Percentiles rank a stretch among this genome's conserved stretches.
These are phyloP conservation scores for Drosophila antonietae DNA, from an alignment of 2,888 invertebrate genomes.

Conservation along the genomic window DNA sequence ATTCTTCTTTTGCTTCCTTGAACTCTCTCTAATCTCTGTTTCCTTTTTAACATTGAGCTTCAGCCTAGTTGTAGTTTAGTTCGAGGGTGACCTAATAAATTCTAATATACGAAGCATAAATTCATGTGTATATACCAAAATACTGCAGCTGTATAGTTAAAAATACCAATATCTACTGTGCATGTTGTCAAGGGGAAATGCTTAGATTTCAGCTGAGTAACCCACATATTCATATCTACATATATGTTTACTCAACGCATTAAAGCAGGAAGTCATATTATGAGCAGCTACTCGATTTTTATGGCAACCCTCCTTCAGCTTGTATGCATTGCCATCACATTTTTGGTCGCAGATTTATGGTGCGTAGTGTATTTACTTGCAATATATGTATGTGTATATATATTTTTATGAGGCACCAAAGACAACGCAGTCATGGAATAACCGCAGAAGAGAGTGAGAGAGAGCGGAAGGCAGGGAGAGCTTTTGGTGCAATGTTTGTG, in stretches of 20 bases:
- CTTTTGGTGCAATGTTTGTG: slow-evolving; percentile 26
- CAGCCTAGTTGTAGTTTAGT: not conserved
- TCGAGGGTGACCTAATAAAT: not conserved
- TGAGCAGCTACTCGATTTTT: slow-evolving; percentile 6
- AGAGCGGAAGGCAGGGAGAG: slow-evolving; percentile 13
- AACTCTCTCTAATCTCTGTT: slow-evolving; percentile 1
- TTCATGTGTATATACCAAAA: not conserved
- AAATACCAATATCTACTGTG: slow-evolving; percentile 4
- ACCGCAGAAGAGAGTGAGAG: not conserved
- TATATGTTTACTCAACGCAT: slow-evolving; percentile 5
- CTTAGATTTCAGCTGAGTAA: not conserved
- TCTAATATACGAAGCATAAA: not conserved
- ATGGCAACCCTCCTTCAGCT: slow-evolving; percentile 7
- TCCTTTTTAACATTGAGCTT: not conserved
- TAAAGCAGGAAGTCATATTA: slow-evolving; percentile 12
- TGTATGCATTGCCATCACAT: slow-evolving; percentile 17
- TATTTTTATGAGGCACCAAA: slow-evolving; percentile 57
- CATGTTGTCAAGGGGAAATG: not conserved
- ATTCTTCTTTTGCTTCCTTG: not conserved
- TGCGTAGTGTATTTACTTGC: slow-evolving; percentile 43
- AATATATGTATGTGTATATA: slow-evolving; percentile 14
- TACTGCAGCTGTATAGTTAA: not conserved
- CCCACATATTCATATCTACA: not conserved
- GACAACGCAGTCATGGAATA: slow-evolving; percentile 28
- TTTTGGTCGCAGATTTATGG: slow-evolving; percentile 49